phyloP scores from a whole-genome alignment of 2,113 vertebrate species.

The Delphinapterus leucas region DNA sequence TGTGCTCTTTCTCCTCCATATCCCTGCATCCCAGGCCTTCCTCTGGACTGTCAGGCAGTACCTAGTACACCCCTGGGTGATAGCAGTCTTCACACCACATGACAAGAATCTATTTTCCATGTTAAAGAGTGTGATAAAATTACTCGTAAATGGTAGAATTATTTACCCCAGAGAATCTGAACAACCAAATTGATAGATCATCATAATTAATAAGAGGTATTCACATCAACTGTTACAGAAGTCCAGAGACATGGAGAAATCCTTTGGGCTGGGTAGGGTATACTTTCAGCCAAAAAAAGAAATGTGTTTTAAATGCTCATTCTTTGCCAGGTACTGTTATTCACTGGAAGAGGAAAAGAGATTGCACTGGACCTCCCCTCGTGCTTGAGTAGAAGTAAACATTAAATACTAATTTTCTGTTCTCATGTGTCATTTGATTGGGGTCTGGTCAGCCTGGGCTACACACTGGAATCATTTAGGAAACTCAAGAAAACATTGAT shows the following conservation, averaged over 20 bases:
- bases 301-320: neutral
- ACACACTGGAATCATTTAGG: neutral
- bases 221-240: neutral
- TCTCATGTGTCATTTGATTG: neutral
- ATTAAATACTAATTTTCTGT: neutral
- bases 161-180: neutral
- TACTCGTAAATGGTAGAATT: neutral
- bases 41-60: too few species aligned
- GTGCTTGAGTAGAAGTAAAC: neutral
- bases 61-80: neutral
- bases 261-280: neutral
- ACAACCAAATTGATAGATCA: neutral
- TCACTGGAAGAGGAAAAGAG: neutral
- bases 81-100: neutral
- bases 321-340: neutral
- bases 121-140: neutral
- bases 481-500: neutral
- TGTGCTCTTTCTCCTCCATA: neutral
- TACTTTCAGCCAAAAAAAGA: neutral
- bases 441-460: neutral
- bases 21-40: neutral
- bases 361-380: neutral
- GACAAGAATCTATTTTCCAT: neutral
- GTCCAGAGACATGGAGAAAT: neutral
- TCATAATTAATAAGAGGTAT: neutral